Evolutionary conservation across 2,888 invertebrate genomes (phyloP).

Genomic region (Orchesella flavescens): DNA sequence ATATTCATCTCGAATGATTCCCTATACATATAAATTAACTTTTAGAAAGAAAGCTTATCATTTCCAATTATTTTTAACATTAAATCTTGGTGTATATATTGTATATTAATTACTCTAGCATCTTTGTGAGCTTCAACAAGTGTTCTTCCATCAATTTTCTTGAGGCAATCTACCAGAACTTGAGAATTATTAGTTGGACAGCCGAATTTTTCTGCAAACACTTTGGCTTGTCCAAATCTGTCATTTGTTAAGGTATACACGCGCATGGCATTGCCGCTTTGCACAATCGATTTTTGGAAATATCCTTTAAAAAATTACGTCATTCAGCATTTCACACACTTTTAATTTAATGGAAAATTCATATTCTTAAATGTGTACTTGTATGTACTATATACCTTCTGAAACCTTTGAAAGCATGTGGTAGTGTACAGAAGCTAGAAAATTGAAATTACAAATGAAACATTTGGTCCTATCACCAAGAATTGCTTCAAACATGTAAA

Average conservation of each 20-base stretch:
- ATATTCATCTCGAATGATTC: conserved; percentile 41
- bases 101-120: conserved; percentile 42
- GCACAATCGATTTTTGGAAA: conserved; percentile 44
- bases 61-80: background rate
- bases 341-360: no score
- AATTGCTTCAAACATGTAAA: no score
- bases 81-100: no score
- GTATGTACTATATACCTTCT: conserved; percentile 33
- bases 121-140: conserved; percentile 47
- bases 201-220: conserved; percentile 41
- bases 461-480: background rate
- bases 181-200: conserved; percentile 26
- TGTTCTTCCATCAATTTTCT: conserved; percentile 35
- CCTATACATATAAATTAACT: conserved; percentile 19
- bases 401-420: conserved; percentile 44
- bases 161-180: conserved; percentile 40
- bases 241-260: conserved; percentile 43
- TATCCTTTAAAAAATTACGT: conserved; percentile 14
- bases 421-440: conserved; percentile 41
- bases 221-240: conserved; percentile 40
- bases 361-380: no score
- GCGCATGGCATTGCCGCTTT: conserved; percentile 46
- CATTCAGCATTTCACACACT: background rate
- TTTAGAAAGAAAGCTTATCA: background rate
- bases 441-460: background rate